phyloP scores from a whole-genome alignment of 1,140 invertebrate species.

The Solenopsis invicta region DNA sequence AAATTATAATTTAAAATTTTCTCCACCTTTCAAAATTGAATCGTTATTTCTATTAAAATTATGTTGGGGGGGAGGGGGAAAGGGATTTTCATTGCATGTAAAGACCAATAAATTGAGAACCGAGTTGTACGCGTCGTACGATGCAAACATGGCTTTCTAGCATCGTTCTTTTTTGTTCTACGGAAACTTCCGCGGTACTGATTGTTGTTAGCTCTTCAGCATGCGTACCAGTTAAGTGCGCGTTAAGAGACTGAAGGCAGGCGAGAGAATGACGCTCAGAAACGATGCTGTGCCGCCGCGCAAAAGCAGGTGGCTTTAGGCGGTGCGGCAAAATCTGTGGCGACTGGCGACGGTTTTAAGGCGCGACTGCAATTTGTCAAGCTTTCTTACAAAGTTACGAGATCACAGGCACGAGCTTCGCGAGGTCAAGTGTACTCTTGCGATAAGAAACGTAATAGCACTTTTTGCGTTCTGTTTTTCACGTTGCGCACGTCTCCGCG shows the following conservation, averaged over 20 bases:
- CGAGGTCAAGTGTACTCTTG: conserved; percentile 66
- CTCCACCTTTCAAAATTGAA: not conserved
- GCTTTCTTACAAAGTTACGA: conserved; percentile 48
- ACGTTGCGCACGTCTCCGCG: not conserved
- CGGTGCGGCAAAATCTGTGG: conserved; percentile 25
- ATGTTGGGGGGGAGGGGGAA: not conserved
- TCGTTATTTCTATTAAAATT: not conserved
- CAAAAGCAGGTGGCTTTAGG: conserved; percentile 44
- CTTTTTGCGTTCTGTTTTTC: conserved; percentile 47
- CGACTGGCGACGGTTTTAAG: conserved; percentile 37
- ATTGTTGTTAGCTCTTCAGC: conserved; percentile 30
- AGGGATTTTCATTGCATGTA: conserved; percentile 10
- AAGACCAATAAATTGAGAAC: not conserved
- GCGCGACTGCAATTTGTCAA: conserved; percentile 62
- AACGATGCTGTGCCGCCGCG: not conserved
- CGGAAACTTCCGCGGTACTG: conserved; percentile 9
- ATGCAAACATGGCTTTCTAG: not conserved
- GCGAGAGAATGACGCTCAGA: conserved; percentile 22
- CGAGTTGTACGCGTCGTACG: not conserved
- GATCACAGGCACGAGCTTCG: conserved; percentile 38
- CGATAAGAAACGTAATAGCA: conserved; percentile 52
- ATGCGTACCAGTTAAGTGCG: conserved; percentile 30
- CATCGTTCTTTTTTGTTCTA: conserved; percentile 17
- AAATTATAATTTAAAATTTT: conserved; percentile 3
- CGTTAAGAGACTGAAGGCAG: conserved; percentile 30